A percentile compares a stretch with the other conserved stretches of the same genome.
These are phyloP conservation scores for Hetaerina titia DNA, from an alignment of 2,888 invertebrate genomes.

Conservation along the genomic window DNA sequence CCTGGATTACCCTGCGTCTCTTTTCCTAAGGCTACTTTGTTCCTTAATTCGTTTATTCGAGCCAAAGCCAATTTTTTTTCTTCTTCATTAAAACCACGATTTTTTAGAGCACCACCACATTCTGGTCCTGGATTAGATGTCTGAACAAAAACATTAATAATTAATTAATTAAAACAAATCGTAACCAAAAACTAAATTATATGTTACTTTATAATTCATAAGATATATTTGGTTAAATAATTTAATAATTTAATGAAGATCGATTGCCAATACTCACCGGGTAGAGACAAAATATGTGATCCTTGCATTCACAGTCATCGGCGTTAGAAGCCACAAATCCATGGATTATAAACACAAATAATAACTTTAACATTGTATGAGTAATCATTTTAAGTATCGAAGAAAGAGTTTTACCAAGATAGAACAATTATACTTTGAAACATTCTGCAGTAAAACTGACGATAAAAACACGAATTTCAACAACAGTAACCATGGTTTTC, in stretches of 20 bases:
- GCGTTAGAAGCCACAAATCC: too few species aligned
- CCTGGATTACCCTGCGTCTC: neutral
- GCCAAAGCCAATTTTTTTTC: neutral
- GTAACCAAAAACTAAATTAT: neutral
- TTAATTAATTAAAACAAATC: neutral
- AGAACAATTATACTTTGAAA: too few species aligned
- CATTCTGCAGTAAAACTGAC: too few species aligned
- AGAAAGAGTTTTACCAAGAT: too few species aligned
- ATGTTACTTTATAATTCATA: neutral
- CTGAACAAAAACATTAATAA: neutral
- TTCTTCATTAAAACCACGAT: neutral
- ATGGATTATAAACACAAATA: too few species aligned
- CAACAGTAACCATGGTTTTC: too few species aligned
- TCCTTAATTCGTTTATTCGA: neutral
- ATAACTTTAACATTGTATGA: too few species aligned
- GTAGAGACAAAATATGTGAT: neutral
- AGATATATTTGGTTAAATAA: too few species aligned
- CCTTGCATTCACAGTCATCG: neutral
- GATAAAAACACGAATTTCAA: too few species aligned
- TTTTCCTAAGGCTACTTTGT: constrained; percentile 20
- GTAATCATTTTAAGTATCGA: too few species aligned
- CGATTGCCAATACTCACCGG: neutral
- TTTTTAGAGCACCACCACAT: neutral
- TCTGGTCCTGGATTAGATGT: neutral
- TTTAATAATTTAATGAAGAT: too few species aligned